Evolutionary conservation across 2,113 vertebrate species (phyloP).

Genomic region (Hydrochoerus hydrochaeris): DNA sequence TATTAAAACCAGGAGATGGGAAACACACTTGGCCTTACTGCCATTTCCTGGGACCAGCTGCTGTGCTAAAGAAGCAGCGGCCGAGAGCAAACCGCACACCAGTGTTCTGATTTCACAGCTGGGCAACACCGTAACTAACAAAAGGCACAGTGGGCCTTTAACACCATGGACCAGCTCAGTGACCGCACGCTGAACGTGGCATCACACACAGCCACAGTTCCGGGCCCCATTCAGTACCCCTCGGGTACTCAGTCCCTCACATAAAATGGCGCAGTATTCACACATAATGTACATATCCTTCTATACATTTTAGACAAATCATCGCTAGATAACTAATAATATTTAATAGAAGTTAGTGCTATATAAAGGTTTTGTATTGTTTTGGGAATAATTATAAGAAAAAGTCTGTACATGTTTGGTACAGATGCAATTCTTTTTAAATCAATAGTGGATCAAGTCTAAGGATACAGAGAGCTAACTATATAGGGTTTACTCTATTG

Average conservation of each 20-base stretch:
- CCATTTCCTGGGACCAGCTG: not conserved
- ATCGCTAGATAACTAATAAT: not conserved
- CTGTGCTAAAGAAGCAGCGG: not conserved
- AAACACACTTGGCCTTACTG: not conserved
- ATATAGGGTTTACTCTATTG: not conserved
- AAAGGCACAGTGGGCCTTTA: not conserved
- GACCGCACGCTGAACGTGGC: not conserved
- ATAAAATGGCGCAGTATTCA: not conserved
- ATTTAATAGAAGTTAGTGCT: not conserved
- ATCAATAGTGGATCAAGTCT: not conserved
- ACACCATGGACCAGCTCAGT: not conserved
- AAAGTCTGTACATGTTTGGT: not conserved
- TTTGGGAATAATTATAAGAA: not conserved
- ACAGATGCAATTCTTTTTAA: too few species aligned
- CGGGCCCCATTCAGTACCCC: not conserved
- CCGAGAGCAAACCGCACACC: fast-evolving
- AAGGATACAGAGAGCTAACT: not conserved
- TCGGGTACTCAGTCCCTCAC: not conserved
- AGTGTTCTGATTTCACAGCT: not conserved
- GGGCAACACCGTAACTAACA: not conserved
- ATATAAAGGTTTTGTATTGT: not conserved
- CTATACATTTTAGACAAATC: not conserved
- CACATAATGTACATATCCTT: too few species aligned
- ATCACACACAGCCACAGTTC: not conserved
- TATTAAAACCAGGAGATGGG: slow-evolving; percentile 73